Evolutionary conservation across 53 echinoderm and acorn worm genomes (phyloP).

Genomic region (Mesocentrotus franciscanus): DNA sequence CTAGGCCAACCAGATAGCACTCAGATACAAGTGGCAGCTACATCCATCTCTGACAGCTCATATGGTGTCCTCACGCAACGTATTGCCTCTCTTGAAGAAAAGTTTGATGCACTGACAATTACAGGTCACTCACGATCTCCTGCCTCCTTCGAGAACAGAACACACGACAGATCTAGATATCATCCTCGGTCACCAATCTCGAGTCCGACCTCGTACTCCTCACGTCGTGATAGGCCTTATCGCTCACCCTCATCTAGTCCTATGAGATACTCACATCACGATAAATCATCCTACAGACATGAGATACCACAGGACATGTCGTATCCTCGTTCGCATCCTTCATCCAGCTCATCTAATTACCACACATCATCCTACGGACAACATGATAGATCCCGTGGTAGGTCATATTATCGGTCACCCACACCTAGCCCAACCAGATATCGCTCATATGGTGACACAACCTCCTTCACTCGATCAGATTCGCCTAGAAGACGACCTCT

Average conservation of each 20-base stretch:
- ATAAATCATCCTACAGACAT: neutral
- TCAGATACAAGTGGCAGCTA: conserved; percentile 26
- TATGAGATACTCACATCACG: neutral
- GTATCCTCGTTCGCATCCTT: neutral
- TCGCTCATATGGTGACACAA: neutral
- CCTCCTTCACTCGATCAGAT: neutral
- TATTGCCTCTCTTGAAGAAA: conserved; percentile 33
- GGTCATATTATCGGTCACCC: no score
- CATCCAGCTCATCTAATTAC: conserved; percentile 3
- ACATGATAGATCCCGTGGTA: neutral
- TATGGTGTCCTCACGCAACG: neutral
- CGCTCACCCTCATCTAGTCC: conserved; percentile 7
- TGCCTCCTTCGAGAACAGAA: neutral
- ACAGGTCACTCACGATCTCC: neutral
- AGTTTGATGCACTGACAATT: neutral
- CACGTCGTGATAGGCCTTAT: neutral
- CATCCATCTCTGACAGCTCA: neutral
- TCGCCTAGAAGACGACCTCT: neutral
- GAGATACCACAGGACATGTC: neutral
- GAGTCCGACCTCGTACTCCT: neutral
- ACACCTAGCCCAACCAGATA: no score
- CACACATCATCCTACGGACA: neutral
- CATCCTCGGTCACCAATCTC: neutral
- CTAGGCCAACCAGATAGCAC: neutral
- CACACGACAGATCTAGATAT: neutral